A percentile compares a stretch with the other conserved stretches of the same genome.
These are phyloP conservation scores for Bujurquina vittata DNA, from an alignment of 2,113 vertebrate species.

Conservation along the genomic window DNA sequence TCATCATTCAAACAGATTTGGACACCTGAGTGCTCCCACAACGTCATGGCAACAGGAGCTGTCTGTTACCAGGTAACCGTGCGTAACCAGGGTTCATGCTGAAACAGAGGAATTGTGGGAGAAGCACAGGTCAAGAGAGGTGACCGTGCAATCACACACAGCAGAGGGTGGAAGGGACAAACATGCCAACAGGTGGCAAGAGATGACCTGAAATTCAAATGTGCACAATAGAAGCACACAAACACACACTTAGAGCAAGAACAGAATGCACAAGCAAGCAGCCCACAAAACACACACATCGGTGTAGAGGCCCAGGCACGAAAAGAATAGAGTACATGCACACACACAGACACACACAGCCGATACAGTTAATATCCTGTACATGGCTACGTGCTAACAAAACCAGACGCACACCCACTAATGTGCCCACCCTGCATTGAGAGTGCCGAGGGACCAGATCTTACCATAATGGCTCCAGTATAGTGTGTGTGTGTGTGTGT, in stretches of 20 bases:
- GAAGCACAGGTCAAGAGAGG: slow-evolving; percentile 30
- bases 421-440: slow-evolving; percentile 24
- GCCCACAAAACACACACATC: neutral
- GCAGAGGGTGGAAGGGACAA: slow-evolving; percentile 37
- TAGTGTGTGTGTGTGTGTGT: neutral
- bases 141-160: neutral
- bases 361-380: neutral
- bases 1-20: slow-evolving; percentile 57
- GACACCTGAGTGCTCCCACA: slow-evolving; percentile 47
- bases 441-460: slow-evolving; percentile 20
- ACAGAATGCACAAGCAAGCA: neutral
- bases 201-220: slow-evolving; percentile 1
- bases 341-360: neutral
- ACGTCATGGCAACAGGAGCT: slow-evolving; percentile 60
- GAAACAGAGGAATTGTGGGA: slow-evolving; percentile 33
- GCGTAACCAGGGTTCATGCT: slow-evolving; percentile 23
- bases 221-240: neutral
- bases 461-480: slow-evolving; percentile 23
- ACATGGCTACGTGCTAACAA: neutral
- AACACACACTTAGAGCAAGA: neutral
- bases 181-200: slow-evolving; percentile 27
- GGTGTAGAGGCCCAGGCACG: neutral
- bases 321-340: neutral
- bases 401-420: slow-evolving; percentile 6
- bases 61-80: slow-evolving; percentile 63